Percentiles rank a stretch among this genome's conserved stretches.
phyloP scores from a whole-genome alignment of 2,797 vertebrate genomes.

The Molossus alvarezi region DNA sequence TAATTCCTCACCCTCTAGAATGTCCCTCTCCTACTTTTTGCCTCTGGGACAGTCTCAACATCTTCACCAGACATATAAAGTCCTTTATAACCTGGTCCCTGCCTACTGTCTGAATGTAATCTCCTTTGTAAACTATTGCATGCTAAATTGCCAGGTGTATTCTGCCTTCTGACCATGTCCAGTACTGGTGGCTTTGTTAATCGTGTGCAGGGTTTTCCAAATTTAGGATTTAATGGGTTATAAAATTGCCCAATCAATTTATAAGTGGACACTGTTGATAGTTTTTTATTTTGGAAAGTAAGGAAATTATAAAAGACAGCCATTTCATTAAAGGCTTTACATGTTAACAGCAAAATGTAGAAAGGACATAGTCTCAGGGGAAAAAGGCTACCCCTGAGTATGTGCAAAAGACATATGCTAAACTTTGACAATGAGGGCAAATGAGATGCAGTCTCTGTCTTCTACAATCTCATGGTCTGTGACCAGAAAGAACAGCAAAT shows the following conservation, averaged over 20 bases:
- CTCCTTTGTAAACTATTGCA: background rate
- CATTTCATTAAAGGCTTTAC: slow-evolving; percentile 16
- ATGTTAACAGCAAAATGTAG: background rate
- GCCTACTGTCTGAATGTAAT: background rate
- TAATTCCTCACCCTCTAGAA: background rate
- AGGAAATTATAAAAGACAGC: slow-evolving; percentile 49
- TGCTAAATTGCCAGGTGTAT: background rate
- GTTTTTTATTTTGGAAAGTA: slow-evolving; percentile 33
- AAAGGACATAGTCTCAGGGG: background rate
- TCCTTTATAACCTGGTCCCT: background rate
- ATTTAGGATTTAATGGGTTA: slow-evolving; percentile 3
- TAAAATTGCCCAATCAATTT: slow-evolving; percentile 52
- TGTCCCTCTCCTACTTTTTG: background rate
- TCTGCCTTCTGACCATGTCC: background rate
- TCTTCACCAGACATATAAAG: background rate
- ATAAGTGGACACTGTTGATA: background rate
- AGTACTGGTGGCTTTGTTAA: background rate
- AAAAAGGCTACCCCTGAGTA: background rate
- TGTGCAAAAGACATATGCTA: background rate
- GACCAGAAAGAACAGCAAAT: background rate
- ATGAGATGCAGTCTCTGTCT: background rate
- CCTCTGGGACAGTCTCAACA: background rate
- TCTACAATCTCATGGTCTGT: background rate
- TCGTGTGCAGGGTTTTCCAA: background rate
- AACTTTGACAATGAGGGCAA: background rate